Conservation (phyloP, 2,888 invertebrate genomes). For the Crocallis elinguaria region DNA sequence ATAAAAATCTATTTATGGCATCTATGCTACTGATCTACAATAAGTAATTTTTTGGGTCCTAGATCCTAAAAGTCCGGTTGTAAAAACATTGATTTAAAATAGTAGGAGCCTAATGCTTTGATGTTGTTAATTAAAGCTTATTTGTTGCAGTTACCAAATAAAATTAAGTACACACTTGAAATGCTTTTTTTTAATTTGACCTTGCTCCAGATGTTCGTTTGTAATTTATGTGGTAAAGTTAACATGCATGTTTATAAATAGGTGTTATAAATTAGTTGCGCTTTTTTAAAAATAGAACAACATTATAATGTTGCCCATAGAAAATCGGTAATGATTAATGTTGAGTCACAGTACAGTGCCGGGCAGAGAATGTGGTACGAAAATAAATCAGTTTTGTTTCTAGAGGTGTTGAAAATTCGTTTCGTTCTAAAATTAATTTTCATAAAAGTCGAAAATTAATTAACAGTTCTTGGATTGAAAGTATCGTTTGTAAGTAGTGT, state of each 20-base stretch:
- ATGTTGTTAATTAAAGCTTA: conserved; percentile 68
- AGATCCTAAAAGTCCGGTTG: conserved; percentile 31
- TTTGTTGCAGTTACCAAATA: conserved; percentile 80
- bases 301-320: conserved; percentile 10
- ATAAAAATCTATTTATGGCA: conserved; percentile 5
- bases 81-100: conserved; percentile 48
- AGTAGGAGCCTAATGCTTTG: conserved; percentile 50
- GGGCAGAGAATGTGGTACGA: conserved; percentile 6
- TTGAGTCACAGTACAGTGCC: conserved; percentile 12
- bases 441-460: too few species aligned
- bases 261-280: conserved; percentile 22
- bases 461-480: too few species aligned
- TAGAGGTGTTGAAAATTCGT: too few species aligned
- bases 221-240: neutral
- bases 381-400: neutral
- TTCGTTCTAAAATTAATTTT: neutral
- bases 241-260: conserved; percentile 3
- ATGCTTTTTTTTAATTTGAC: conserved; percentile 54
- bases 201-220: conserved; percentile 1
- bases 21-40: conserved; percentile 16
- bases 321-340: conserved; percentile 22
- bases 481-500: too few species aligned
- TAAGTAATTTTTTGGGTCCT: conserved; percentile 35
- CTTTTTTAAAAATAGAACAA: conserved; percentile 10
- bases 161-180: conserved; percentile 69